These are phyloP conservation scores for Cavia aperea DNA, from an alignment of 2,113 vertebrate species.

Conservation along the genomic window DNA sequence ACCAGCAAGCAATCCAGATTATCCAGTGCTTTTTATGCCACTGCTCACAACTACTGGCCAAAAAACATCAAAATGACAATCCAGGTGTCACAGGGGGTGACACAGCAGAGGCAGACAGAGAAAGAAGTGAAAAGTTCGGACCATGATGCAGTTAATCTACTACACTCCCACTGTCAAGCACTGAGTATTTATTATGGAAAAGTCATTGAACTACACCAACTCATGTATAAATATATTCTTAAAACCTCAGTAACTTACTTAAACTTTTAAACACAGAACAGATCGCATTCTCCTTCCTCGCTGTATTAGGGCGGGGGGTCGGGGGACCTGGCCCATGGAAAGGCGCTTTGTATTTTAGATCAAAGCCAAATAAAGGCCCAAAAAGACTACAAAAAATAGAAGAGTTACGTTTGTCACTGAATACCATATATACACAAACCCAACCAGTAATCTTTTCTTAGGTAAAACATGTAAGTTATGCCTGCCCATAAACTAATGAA, in stretches of 20 bases:
- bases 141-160: background rate
- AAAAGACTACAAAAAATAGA: conserved; percentile 13
- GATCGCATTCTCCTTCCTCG: background rate
- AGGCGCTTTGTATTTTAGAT: background rate
- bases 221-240: background rate
- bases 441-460: conserved; percentile 13
- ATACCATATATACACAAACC: background rate
- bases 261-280: background rate
- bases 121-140: background rate
- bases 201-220: background rate
- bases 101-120: background rate
- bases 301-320: too few species aligned
- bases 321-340: background rate
- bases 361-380: background rate
- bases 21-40: background rate
- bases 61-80: background rate
- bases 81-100: background rate
- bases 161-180: background rate
- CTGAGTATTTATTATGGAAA: background rate
- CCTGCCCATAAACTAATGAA: background rate
- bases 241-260: conserved; percentile 11
- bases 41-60: background rate
- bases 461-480: conserved; percentile 1
- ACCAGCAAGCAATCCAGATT: background rate
- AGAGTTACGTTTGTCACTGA: conserved; percentile 2